Percentiles rank a stretch among this genome's conserved stretches.
Conservation (phyloP, 2,797 vertebrate genomes). For the Alauda arvensis region DNA sequence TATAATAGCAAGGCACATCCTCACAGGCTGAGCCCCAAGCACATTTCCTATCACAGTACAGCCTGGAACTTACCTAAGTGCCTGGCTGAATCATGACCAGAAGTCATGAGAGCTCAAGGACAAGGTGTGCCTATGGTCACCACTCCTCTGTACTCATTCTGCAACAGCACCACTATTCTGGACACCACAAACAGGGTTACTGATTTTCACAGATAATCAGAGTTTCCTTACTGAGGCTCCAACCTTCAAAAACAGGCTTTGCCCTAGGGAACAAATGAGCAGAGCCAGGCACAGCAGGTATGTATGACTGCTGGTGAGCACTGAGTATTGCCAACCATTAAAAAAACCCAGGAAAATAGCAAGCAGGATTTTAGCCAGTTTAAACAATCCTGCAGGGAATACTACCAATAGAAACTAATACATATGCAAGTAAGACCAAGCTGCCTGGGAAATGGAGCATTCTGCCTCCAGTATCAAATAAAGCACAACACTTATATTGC, state of each 20-base stretch:
- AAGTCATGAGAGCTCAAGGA: background rate
- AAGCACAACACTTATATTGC: background rate
- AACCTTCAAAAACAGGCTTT: background rate
- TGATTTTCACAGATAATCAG: background rate
- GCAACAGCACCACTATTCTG: background rate
- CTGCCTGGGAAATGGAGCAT: background rate
- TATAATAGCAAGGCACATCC: background rate
- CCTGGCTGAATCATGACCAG: background rate
- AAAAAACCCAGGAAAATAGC: background rate
- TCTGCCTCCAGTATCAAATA: background rate
- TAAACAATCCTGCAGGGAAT: constrained; percentile 8
- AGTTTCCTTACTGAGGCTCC: background rate
- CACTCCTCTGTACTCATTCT: background rate
- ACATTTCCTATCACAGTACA: accelerated
- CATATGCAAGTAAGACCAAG: constrained; percentile 19
- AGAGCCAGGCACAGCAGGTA: background rate
- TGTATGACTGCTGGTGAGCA: background rate
- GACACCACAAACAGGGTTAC: background rate
- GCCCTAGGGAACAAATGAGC: background rate
- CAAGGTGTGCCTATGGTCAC: background rate
- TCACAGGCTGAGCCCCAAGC: background rate
- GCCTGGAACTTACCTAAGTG: background rate
- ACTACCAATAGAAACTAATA: background rate
- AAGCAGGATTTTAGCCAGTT: background rate
- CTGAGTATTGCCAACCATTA: constrained; percentile 1